Percentiles rank a stretch among this genome's conserved stretches.
Evolutionary conservation across 2,113 vertebrate species (phyloP).

Genomic region (Picathartes gymnocephalus): DNA sequence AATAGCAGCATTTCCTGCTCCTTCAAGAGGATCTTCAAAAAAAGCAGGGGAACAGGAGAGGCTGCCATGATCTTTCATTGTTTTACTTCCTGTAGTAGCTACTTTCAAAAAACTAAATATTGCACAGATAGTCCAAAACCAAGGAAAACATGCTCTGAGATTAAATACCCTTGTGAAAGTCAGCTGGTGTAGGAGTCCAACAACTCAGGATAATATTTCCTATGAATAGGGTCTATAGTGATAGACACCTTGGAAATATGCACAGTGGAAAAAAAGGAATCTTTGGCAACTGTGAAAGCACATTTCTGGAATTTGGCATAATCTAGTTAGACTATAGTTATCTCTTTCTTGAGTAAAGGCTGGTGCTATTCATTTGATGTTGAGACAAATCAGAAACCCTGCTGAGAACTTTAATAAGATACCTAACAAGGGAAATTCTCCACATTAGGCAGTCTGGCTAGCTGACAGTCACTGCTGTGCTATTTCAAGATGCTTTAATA

Average conservation of each 20-base stretch:
- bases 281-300: neutral
- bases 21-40: neutral
- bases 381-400: constrained; percentile 31
- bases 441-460: constrained; percentile 43
- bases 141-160: neutral
- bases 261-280: neutral
- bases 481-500: constrained; percentile 40
- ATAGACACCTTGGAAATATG: neutral
- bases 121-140: neutral
- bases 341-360: constrained; percentile 16
- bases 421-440: constrained; percentile 50
- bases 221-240: neutral
- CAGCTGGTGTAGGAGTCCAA: neutral
- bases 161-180: constrained; percentile 19
- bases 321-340: neutral
- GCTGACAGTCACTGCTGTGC: constrained; percentile 36
- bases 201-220: neutral
- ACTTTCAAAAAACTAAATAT: neutral
- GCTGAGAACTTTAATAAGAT: constrained; percentile 62
- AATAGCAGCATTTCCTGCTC: neutral
- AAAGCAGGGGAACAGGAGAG: neutral
- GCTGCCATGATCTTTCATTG: neutral
- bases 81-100: neutral
- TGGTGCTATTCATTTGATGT: constrained; percentile 35
- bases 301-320: constrained; percentile 31